Base-by-base conservation (phyloP, 2,113 vertebrate genomes). In the Podarcis raffonei region DNA sequence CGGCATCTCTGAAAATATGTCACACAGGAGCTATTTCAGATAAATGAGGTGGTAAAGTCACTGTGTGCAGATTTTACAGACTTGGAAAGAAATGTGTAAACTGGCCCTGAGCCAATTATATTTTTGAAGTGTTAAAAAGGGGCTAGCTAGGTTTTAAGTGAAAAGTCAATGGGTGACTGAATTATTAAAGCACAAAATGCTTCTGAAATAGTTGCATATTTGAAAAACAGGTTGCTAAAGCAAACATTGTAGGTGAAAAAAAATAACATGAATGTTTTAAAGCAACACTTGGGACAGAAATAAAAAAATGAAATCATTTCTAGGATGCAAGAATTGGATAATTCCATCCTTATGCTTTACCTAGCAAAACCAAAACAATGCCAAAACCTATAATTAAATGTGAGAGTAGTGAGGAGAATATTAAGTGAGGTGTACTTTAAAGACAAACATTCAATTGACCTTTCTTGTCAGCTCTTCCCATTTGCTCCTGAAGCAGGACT, bases 141-240 rank as follows among this genome's bases (percentile, higher is more conserved):
- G 27, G 39, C 27, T 27, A 48, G 66, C 37, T 16, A n/a, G n/a
- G 30, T 53, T 84, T 71, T 53, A 71, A 72, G 42, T 71, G 35
- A 68, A 83, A 83, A 83, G 65, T 69, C 65, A 83, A 72, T 9
- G 30, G 42, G 25, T 72, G 30, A 11, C 48, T 84, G 83, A 48
- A 53, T 53, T 84, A 85, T 75, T 75, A 62, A 62, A 75, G 48
- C 83, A 92, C 94, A 94, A 74, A 93, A 62, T 78, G 66, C 86
- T 84, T 53, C 90, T 92, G 91, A 83, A 94, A 94, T 93, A 93
- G 94, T 93, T 93, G 92, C n/a, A 85, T 89, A 80, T 92, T 88
- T 88, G 83, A 37, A 65, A 85, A 91, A 93, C 76, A 77, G 87
- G 27, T 53, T 80, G 80, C 59, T 65, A 79, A 92, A 94, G 75